These are phyloP conservation scores for Empidonax traillii DNA, from an alignment of 2,113 vertebrate species.

Conservation along the genomic window DNA sequence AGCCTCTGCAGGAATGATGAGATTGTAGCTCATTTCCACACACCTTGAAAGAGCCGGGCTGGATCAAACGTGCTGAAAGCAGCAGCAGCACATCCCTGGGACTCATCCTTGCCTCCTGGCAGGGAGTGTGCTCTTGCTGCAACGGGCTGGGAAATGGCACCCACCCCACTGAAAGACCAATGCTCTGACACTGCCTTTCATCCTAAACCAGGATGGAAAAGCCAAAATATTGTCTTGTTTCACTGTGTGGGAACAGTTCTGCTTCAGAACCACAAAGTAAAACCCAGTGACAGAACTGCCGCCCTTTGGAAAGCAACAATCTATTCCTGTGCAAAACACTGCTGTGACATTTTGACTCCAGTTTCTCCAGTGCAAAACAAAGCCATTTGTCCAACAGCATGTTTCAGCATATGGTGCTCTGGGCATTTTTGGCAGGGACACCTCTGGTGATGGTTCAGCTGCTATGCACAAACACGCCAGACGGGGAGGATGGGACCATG, in stretches of 20 bases:
- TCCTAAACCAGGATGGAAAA: not conserved
- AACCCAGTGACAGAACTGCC: not conserved
- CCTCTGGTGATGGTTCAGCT: not conserved
- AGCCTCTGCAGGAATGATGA: slow-evolving; percentile 26
- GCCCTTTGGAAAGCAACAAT: not conserved
- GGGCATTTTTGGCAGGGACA: not conserved
- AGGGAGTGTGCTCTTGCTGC: not conserved
- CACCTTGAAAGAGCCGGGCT: slow-evolving; percentile 18
- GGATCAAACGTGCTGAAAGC: slow-evolving; percentile 44
- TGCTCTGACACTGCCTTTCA: not conserved
- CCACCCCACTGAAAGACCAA: not conserved
- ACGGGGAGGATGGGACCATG: not conserved
- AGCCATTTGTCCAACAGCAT: not conserved
- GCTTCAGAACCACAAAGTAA: not conserved
- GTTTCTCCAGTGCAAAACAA: slow-evolving; percentile 30
- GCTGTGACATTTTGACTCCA: slow-evolving; percentile 24
- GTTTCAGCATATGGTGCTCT: not conserved
- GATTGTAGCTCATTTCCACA: slow-evolving; percentile 59
- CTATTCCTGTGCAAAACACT: not conserved
- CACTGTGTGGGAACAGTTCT: not conserved
- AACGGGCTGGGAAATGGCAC: not conserved
- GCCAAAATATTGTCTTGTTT: not conserved
- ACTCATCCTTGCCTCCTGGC: not conserved
- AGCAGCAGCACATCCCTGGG: not conserved
- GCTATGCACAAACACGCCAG: not conserved